These are phyloP conservation scores for Diprion similis DNA, from an alignment of 1,140 invertebrate genomes.

Conservation along the genomic window DNA sequence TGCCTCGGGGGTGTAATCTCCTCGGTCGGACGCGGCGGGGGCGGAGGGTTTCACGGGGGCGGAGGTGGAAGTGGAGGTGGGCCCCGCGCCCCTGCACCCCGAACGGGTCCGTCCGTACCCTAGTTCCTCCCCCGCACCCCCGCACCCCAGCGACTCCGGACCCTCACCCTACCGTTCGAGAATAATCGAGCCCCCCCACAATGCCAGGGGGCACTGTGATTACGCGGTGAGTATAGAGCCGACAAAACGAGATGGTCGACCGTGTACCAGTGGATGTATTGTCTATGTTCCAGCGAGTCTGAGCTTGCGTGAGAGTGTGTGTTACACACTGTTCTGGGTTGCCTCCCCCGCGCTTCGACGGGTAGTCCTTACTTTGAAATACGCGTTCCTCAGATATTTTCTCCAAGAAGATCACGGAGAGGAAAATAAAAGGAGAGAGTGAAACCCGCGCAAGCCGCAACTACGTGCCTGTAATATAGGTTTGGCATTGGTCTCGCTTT, in stretches of 20 bases:
- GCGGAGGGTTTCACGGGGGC: constrained; percentile 42
- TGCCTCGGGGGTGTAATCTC: constrained; percentile 58
- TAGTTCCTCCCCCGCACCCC: constrained; percentile 20
- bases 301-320: no score
- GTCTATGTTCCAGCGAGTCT: not conserved
- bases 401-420: no score
- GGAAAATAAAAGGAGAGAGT: no score
- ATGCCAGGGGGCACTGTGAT: constrained; percentile 59
- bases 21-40: constrained; percentile 54
- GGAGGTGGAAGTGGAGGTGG: constrained; percentile 15
- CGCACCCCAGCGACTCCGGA: not conserved
- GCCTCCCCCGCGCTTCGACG: not conserved
- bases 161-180: constrained; percentile 24
- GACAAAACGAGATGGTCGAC: constrained; percentile 51
- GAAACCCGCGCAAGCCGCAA: no score
- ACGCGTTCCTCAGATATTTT: not conserved
- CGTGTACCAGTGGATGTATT: not conserved
- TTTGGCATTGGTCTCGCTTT: no score
- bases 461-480: no score
- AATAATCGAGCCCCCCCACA: constrained; percentile 40
- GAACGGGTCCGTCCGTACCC: no score
- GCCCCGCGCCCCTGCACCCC: constrained; percentile 29
- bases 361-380: constrained; percentile 2
- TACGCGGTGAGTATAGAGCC: constrained; percentile 49
- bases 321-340: not conserved